phyloP scores from a whole-genome alignment of 2,797 vertebrate species.

The Gambelia wislizenii region DNA sequence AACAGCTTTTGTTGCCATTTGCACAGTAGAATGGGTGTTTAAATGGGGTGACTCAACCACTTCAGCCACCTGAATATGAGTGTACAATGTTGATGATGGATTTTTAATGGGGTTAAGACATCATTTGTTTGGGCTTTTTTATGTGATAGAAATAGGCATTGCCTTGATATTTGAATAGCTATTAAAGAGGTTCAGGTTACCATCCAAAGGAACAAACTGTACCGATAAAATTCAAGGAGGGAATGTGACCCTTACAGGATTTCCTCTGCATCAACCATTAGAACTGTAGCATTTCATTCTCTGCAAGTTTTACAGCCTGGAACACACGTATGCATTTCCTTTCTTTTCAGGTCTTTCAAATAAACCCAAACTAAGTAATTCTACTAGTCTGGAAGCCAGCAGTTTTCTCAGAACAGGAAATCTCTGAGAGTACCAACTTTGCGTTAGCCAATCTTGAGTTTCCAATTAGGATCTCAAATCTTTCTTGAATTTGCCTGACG shows the following conservation, averaged over 20 bases:
- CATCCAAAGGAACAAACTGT: conserved; percentile 13
- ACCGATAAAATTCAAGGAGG: conserved; percentile 67
- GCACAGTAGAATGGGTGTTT: conserved; percentile 17
- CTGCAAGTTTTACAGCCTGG: conserved; percentile 51
- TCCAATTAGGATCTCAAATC: conserved; percentile 26
- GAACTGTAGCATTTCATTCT: conserved; percentile 52
- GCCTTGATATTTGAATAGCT: conserved; percentile 43
- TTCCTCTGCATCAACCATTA: conserved; percentile 56
- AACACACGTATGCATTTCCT: conserved; percentile 49
- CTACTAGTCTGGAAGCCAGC: conserved; percentile 34
- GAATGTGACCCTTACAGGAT: conserved; percentile 56
- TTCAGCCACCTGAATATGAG: conserved; percentile 36
- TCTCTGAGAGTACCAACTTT: neutral
- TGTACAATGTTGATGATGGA: conserved; percentile 25
- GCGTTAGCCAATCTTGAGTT: neutral
- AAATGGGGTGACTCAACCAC: conserved; percentile 28
- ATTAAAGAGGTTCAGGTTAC: conserved; percentile 62
- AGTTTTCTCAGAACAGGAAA: conserved; percentile 52
- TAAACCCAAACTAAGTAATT: conserved; percentile 28
- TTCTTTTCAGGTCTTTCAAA: conserved; percentile 9
- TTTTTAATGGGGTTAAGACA: conserved; percentile 58
- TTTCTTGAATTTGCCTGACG: neutral
- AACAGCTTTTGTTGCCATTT: conserved; percentile 29
- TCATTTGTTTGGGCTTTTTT: conserved; percentile 56
- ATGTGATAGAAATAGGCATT: conserved; percentile 52